Base-by-base conservation (phyloP, 2,113 vertebrate species). In the Pandion haliaetus region DNA sequence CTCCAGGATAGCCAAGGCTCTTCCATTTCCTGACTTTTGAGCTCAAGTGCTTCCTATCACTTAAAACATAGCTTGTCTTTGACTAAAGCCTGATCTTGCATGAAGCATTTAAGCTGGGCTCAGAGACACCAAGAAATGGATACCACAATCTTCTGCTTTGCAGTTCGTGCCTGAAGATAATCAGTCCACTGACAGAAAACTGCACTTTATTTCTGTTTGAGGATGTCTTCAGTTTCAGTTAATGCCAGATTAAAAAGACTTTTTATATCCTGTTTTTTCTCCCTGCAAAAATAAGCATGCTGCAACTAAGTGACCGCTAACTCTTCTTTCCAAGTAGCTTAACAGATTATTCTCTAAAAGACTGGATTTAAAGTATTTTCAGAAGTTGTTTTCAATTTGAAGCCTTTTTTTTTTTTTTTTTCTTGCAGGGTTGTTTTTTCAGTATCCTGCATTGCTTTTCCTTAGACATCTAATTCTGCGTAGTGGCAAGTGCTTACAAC, bases 1-100 rank as follows among this genome's bases (percentile, higher is more conserved):
- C 91, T 79, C 81, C 8, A 0, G 88, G 62, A 65, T 45, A 85
- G 73, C 73, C 57, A 66, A 58, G 62, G 78, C 61, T 84, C 78
- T 85, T 93, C 57, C 61, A 77, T 81, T 88, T 92, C 88, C 81
- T 82, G 77, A 11, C 73, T 94, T 76, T 72, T 83, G 67, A 84
- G 72, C 61, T 82, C 72, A 87, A 93, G 61, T 25, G 29, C 50
- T 85, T 95, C 74, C 90, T 72, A 76, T 58, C 74, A 65, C 66
- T 90, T 88, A 65, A 85, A 88, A 47, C 62, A 45, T 2, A 10
- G 49, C 17, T 93, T 36, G 10, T 61, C 29, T 83, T 72, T 90
- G 58, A 55, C 71, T 93, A 44, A 73, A 88, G 42, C 24, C 62
- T 65, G n/a, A 49, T 80, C 57, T 72, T 61, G 52, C 40, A 21